Base-by-base conservation (phyloP, 2,113 vertebrate species). In the Piaya cayana region DNA sequence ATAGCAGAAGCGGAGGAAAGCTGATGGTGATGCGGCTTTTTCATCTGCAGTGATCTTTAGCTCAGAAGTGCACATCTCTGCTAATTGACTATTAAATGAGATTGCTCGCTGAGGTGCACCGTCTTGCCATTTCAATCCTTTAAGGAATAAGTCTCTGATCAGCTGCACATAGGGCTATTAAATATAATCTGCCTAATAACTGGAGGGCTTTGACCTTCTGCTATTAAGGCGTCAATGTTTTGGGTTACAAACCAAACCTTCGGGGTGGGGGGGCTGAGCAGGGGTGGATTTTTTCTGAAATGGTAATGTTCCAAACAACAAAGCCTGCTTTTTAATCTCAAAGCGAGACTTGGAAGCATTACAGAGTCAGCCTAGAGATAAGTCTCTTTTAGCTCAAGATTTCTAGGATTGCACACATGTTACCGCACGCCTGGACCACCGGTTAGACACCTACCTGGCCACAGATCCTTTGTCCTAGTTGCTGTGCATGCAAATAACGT, bases 101-200 rank as follows among this genome's bases (percentile, higher is more conserved):
- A 70, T 92, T 83, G 92, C 71, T 90, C 42, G 76, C 90, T 91
- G 94, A 88, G 90, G 82, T 78, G 68, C 1, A 1, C 92, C 58
- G 62, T 43, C 93, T 85, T 68, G 70, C 67, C 23, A 0, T 77
- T 64, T 62, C 75, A 88, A 4, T 88, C 90, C 93, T 93, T 94
- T 90, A 90, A 83, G 92, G 92, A 94, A 29, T 94, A 88, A 88
- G 62, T 56, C 89, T 93, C 89, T 92, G 87, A 91, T 95, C 62
- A 92, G 78, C 94, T 79, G 91, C 85, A 47, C 63, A 63, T 17
- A 45, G n/a, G 36, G 79, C 56, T 90, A 68, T 90, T 91, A 92
- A 91, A 80, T 81, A 64, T 86, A 90, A 75, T 88, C 94, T 94
- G 79, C 90, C 88, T 95, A 78, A 83, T 83, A 76, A 83, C 79